phyloP scores from a whole-genome alignment of 2,888 invertebrate genomes.

The Carpatolechia fugitivella region DNA sequence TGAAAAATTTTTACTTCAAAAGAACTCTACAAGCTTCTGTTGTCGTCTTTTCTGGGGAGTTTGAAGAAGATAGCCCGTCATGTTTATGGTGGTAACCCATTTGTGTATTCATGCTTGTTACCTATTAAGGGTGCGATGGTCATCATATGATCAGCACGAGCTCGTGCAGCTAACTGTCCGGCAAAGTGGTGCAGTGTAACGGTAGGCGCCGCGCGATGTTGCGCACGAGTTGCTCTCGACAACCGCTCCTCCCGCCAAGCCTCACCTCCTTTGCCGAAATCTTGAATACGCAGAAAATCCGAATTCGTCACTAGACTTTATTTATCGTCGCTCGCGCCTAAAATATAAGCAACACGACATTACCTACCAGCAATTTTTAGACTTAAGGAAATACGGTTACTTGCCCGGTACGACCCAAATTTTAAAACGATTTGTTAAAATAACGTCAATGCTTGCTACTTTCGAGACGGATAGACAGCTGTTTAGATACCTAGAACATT shows the following conservation, averaged over 20 bases:
- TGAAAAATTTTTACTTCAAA: not conserved
- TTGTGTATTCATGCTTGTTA: conserved; percentile 12
- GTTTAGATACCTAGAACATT: not conserved
- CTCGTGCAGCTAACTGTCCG: conserved; percentile 50
- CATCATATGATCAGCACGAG: conserved; percentile 15
- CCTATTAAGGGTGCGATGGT: conserved; percentile 15
- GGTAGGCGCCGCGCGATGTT: conserved; percentile 51
- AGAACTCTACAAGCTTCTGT: too few relatives aligned
- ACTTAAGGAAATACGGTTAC: conserved; percentile 34
- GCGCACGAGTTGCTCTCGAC: conserved; percentile 49
- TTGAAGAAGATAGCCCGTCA: not conserved
- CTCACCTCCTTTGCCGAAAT: conserved; percentile 40
- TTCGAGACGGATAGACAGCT: not conserved
- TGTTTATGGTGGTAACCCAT: conserved; percentile 5
- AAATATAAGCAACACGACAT: conserved; percentile 22
- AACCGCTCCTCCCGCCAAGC: conserved; percentile 31
- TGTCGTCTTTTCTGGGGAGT: not conserved
- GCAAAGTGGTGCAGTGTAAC: conserved; percentile 63
- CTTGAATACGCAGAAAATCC: conserved; percentile 47
- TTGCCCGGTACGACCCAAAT: conserved; percentile 28
- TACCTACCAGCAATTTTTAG: conserved; percentile 31
- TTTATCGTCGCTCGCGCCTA: conserved; percentile 29
- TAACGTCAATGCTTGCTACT: not conserved
- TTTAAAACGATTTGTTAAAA: conserved; percentile 10
- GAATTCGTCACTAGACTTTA: conserved; percentile 48